phyloP scores from a whole-genome alignment of 2,113 vertebrate species.

The Cephalopterus ornatus region DNA sequence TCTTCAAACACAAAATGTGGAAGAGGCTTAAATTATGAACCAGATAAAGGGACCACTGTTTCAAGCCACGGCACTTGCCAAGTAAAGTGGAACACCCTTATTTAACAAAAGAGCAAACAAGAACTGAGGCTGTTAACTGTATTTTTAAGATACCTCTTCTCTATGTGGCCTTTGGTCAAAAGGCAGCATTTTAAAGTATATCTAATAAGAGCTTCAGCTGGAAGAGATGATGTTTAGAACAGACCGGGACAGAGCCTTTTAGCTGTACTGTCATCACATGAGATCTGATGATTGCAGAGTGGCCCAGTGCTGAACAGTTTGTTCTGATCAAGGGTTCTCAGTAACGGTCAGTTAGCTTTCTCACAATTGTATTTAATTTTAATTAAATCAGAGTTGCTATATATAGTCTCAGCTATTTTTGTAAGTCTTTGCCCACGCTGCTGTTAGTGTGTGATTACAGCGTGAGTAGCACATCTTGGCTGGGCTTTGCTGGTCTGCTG shows the following conservation, averaged over 20 bases:
- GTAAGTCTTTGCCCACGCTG: background rate
- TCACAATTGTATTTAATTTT: background rate
- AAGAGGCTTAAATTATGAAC: background rate
- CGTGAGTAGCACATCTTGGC: background rate
- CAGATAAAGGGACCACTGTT: background rate
- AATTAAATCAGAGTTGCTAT: background rate
- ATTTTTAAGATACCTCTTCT: background rate
- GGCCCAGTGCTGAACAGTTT: background rate
- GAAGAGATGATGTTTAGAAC: background rate
- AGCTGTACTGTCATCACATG: background rate
- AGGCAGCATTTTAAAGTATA: background rate
- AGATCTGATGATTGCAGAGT: background rate
- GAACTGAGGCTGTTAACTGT: background rate
- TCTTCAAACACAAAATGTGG: background rate
- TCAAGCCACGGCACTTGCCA: background rate
- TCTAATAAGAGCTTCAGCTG: background rate
- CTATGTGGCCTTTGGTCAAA: background rate
- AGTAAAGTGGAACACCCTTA: background rate
- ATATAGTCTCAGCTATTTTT: background rate
- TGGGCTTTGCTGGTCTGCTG: background rate
- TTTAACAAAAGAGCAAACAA: background rate
- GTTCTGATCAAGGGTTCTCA: background rate
- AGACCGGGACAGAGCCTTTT: background rate
- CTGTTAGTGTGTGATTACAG: background rate
- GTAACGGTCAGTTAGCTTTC: background rate